Evolutionary conservation across 2,888 invertebrate genomes (phyloP).

Genomic region (Dorcus parallelipipedus): DNA sequence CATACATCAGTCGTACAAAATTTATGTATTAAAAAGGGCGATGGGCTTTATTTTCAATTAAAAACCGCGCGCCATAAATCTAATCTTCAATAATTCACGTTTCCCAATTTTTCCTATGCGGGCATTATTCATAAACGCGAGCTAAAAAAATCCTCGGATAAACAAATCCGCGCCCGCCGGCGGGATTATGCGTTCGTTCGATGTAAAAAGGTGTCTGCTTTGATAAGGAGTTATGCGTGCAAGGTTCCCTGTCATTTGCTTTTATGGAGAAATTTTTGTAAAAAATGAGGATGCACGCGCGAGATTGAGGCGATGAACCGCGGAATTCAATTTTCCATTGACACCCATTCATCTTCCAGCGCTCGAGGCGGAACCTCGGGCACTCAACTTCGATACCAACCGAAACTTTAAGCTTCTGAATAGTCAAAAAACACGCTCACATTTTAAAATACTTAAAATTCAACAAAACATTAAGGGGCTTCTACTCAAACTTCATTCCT

Average conservation of each 20-base stretch:
- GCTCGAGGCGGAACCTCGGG: not conserved
- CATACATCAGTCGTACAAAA: too few relatives aligned
- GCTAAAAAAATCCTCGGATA: constrained; percentile 28
- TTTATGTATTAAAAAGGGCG: too few relatives aligned
- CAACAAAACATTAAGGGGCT: too few relatives aligned
- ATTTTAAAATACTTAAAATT: too few relatives aligned
- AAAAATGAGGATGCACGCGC: constrained; percentile 41
- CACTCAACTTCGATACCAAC: not conserved
- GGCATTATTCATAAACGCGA: not conserved
- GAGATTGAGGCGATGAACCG: constrained; percentile 63
- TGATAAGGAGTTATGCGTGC: constrained; percentile 42
- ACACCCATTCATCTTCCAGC: constrained; percentile 46
- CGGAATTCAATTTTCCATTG: constrained; percentile 69
- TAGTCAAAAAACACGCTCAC: too few relatives aligned
- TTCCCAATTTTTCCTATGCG: constrained; percentile 17
- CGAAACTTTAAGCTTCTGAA: too few relatives aligned
- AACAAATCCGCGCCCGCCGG: constrained; percentile 30
- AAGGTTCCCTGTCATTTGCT: constrained; percentile 40
- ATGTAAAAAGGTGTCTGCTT: constrained; percentile 33
- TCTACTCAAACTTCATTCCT: too few relatives aligned
- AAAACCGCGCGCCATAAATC: constrained; percentile 28
- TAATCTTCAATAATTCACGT: not conserved
- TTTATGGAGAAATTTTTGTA: constrained; percentile 42
- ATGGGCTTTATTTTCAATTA: constrained; percentile 16
- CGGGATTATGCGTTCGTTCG: constrained; percentile 31